Percentiles rank a stretch among this genome's conserved stretches.
phyloP scores from a whole-genome alignment of 2,888 invertebrate species.

The Plebejus melissa region DNA sequence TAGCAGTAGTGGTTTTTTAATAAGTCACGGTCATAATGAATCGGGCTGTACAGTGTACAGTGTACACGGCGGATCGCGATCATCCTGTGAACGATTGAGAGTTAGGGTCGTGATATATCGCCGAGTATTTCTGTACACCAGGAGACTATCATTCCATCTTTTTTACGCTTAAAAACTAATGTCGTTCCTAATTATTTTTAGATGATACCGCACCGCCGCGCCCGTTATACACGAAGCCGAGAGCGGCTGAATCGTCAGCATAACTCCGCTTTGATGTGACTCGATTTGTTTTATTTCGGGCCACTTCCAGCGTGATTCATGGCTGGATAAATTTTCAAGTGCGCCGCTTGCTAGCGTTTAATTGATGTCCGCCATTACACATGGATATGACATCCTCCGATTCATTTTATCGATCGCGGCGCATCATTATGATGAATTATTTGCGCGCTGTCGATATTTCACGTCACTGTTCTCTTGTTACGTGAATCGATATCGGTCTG shows the following conservation, averaged over 20 bases:
- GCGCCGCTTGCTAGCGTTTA: slow-evolving; percentile 61
- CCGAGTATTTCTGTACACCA: slow-evolving; percentile 69
- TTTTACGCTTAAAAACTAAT: slow-evolving; percentile 78
- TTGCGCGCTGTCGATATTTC: slow-evolving; percentile 13
- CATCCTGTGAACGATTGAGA: slow-evolving; percentile 67
- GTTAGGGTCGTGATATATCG: slow-evolving; percentile 67
- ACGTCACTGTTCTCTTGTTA: neutral
- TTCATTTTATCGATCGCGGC: slow-evolving; percentile 29
- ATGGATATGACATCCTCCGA: slow-evolving; percentile 62
- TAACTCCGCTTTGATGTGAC: slow-evolving; percentile 76
- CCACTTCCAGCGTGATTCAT: slow-evolving; percentile 72
- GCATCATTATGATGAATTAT: slow-evolving; percentile 6
- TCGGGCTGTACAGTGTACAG: neutral
- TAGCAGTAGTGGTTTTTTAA: neutral
- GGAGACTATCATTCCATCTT: slow-evolving; percentile 63
- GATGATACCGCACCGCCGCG: slow-evolving; percentile 77
- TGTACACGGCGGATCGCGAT: slow-evolving; percentile 36
- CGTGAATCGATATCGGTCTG: neutral
- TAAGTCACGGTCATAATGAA: neutral
- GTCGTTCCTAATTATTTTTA: slow-evolving; percentile 78
- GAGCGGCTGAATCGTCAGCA: slow-evolving; percentile 76
- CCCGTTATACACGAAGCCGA: slow-evolving; percentile 73
- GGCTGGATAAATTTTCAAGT: slow-evolving; percentile 69
- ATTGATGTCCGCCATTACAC: slow-evolving; percentile 64
- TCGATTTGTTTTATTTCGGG: slow-evolving; percentile 75